phyloP scores from a whole-genome alignment of 2,888 invertebrate genomes.

The Macrophya alboannulata region DNA sequence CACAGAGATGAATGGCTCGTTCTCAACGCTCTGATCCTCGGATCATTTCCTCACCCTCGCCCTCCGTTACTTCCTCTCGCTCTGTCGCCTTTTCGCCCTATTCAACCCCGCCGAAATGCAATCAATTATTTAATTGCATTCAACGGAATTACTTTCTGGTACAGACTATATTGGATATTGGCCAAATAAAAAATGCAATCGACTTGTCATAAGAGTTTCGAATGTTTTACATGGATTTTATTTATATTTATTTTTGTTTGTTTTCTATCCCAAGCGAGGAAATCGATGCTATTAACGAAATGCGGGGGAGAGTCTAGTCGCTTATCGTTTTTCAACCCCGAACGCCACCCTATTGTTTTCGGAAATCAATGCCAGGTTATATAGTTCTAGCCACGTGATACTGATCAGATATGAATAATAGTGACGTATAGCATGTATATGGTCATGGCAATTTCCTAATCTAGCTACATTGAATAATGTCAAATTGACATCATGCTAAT shows the following conservation, averaged over 20 bases:
- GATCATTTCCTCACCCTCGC: conserved; percentile 30
- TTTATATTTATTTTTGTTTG: no score
- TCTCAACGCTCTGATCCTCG: conserved; percentile 10
- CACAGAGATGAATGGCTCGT: conserved; percentile 42
- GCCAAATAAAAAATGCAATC: background rate
- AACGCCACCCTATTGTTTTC: conserved; percentile 12
- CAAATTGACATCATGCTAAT: background rate
- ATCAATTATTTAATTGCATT: conserved; percentile 36
- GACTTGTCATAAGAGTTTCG: background rate
- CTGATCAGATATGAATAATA: background rate
- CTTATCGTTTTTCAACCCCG: background rate
- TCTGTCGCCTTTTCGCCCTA: conserved; percentile 17
- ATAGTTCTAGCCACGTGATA: background rate
- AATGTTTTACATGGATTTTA: background rate
- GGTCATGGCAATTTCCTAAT: conserved; percentile 7
- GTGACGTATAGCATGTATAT: conserved; percentile 8
- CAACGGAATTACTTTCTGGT: conserved; percentile 20
- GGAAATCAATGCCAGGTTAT: conserved; percentile 8
- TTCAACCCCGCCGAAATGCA: background rate
- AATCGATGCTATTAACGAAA: background rate
- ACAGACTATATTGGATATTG: background rate
- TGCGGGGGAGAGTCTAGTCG: background rate
- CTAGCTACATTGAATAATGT: conserved; percentile 25
- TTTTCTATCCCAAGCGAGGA: background rate
- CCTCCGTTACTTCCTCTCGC: background rate